Evolutionary conservation across 2,797 vertebrate genomes (phyloP), one percentile per base, ranked within the genome.

Genomic region (Acipenser transmontanus): DNA sequence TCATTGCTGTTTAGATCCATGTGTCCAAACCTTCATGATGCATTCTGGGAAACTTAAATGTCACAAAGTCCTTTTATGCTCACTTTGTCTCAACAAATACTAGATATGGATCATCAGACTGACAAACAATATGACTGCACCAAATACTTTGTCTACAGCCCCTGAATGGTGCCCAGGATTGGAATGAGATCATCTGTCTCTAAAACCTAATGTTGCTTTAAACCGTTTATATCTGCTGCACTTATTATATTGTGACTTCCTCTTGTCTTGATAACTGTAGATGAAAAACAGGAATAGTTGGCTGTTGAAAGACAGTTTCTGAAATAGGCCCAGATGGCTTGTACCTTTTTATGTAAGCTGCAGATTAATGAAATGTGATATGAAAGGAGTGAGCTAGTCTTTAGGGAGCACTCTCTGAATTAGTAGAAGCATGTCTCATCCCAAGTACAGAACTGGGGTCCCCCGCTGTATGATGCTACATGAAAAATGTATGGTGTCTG

Each of bases 361-460:
- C 65, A 77, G 72, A 80, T 82, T 83, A 81, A 83, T 79, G 77
- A 82, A 80, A 82, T 80, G 7, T 48, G 49, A 14, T 63, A 74
- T 64, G 73, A 79, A 75, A 74, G 75, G 70, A 79, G 66, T 8
- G 20, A 34, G 47, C 59, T 69, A 60, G 78, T 73, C 69, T 78
- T 76, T 77, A 69, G 76, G 65, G 66, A 69, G 59, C 71, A 77
- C 69, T 69, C 70, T 48, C 71, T 69, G 57, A 79, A 79, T 79
- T 70, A 80, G 77, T 73, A 66, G 52, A 64, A 74, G 70, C 65
- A 68, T 68, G 63, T 68, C 62, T 64, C 61, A 61, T 34, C 60
- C 17, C 34, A 47, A 17, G 17, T 61, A 14, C 60, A 61, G 60
- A 76, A 71, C 75, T 68, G 20, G 62, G 61, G 71, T 68, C 62